Evolutionary conservation across 1,140 invertebrate species (phyloP), one percentile per base, ranked within the genome.

Genomic region (Triops longicaudatus): DNA sequence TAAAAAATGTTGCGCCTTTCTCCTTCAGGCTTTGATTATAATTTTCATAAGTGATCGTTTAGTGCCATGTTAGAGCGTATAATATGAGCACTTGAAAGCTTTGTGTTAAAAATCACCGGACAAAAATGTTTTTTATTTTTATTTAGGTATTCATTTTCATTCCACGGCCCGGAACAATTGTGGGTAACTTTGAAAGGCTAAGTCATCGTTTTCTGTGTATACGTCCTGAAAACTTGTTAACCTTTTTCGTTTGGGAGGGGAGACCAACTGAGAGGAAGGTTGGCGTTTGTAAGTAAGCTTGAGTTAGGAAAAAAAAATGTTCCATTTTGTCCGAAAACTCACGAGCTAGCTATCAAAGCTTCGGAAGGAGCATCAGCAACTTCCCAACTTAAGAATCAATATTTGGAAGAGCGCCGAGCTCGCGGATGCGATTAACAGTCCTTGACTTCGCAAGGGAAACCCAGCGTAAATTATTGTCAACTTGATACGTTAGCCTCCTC

Each of bases 381-480:
- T 63, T 22, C 50, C 50, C 50, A 63, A 63, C 50, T 63, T 63
- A 14, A 63, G n/a, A 63, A 63, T 63, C 50, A 63, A 63, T 63
- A 63, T 63, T 63, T 63, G 50, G 50, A 63, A 63, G 50, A 63
- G 50, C 50, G 50, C 50, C 50, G 50, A 63, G 50, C 50, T 63
- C 50, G 50, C 50, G 50, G 50, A 63, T 63, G 50, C 50, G 50
- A 63, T 63, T 63, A 63, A 63, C 14, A 63, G 50, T 22, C 50
- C n/a, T 63, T 63, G 50, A 63, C 50, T 63, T 63, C 50, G 22
- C 50, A 14, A 63, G 50, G 50, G 50, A 63, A 63, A 22, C 50
- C 50, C 50, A 63, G 50, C 50, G 50, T 63, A 63, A 63, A 63
- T 63, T 63, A 63, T 63, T 63, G 50, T 63, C 50, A 63, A 63